A percentile compares a stretch with the other conserved stretches of the same genome.
Conservation (phyloP, 1,140 invertebrate genomes). For the Stegodyphus dumicola region DNA sequence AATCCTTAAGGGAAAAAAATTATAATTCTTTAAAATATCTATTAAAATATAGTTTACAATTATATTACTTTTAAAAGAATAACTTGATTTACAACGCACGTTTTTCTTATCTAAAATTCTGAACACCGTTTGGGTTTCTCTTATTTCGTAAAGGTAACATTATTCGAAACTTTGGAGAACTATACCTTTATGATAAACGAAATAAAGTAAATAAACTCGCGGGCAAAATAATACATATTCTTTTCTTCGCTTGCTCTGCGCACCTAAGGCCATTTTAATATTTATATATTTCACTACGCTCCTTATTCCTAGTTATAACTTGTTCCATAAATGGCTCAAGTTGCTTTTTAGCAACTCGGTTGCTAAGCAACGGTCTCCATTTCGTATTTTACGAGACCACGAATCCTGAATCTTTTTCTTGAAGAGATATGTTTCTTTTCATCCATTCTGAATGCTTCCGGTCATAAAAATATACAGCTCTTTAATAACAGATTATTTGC, state of each 20-base stretch:
- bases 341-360: constrained; percentile 13
- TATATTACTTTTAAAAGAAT: too few relatives aligned
- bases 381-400: not conserved
- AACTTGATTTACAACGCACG: too few relatives aligned
- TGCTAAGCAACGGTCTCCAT: not conserved
- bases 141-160: not conserved
- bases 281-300: constrained; percentile 18
- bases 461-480: not conserved
- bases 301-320: constrained; percentile 21
- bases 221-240: constrained; percentile 12
- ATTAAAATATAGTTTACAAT: too few relatives aligned
- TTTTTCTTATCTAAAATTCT: too few relatives aligned
- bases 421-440: not conserved
- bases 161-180: not conserved
- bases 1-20: too few relatives aligned
- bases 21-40: too few relatives aligned
- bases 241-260: not conserved
- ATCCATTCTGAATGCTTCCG: not conserved
- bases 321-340: constrained; percentile 8
- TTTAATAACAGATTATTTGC: too few relatives aligned
- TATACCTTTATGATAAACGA: not conserved
- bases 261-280: not conserved
- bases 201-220: constrained; percentile 13
- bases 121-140: too few relatives aligned
- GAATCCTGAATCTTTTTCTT: not conserved